Evolutionary conservation across 2,113 vertebrate genomes (phyloP).

Genomic region (Neopipo cinnamomea): DNA sequence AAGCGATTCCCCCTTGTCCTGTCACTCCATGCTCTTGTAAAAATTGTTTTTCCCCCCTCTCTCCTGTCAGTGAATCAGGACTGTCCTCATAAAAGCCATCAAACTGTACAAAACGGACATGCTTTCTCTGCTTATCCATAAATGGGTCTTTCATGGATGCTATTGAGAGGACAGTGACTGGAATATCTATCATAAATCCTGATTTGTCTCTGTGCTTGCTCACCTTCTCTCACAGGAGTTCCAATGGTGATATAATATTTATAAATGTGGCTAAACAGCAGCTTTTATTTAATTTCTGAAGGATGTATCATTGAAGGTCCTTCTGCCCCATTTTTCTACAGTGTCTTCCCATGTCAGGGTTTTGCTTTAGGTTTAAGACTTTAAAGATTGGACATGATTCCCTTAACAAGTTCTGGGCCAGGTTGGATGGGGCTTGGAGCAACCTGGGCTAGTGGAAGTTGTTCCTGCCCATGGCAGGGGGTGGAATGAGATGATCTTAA

Average conservation of each 20-base stretch:
- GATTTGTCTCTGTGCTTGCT: background rate
- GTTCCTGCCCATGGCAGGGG: background rate
- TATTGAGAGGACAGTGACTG: no score
- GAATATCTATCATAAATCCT: background rate
- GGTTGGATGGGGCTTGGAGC: background rate
- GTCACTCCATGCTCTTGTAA: background rate
- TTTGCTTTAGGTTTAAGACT: background rate
- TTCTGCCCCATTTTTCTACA: background rate
- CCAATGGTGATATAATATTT: background rate
- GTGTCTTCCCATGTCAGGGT: background rate
- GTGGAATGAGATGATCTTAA: background rate
- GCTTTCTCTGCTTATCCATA: background rate
- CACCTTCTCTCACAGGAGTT: background rate
- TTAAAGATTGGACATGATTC: background rate
- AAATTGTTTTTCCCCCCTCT: fast-evolving
- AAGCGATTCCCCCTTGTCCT: background rate
- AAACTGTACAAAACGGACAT: background rate
- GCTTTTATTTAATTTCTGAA: background rate
- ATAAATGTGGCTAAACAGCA: background rate
- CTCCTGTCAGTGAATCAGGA: background rate
- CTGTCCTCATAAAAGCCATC: background rate
- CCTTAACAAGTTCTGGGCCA: background rate
- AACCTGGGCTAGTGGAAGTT: background rate
- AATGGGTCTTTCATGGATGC: background rate
- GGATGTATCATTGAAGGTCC: background rate